phyloP scores from a whole-genome alignment of 2,888 invertebrate genomes.

The Trissolcus brochymenae region DNA sequence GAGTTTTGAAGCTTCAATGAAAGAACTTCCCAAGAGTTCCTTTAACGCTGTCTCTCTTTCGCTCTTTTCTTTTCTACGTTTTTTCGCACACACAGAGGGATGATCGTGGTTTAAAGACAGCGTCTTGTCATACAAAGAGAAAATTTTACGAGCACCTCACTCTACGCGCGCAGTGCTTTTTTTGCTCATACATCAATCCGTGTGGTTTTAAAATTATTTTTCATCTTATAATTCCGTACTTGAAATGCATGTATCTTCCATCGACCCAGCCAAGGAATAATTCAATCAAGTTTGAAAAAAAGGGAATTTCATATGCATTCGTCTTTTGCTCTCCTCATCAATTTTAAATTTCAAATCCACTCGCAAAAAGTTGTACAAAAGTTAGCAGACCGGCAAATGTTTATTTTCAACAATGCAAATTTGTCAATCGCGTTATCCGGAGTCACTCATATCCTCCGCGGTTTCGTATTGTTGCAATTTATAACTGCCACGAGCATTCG shows the following conservation, averaged over 20 bases:
- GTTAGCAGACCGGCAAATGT: too few species aligned
- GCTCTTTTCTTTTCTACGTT: conserved; percentile 44
- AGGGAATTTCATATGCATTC: too few species aligned
- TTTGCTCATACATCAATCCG: conserved; percentile 36
- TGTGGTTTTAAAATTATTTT: conserved; percentile 74
- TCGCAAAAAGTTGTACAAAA: too few species aligned
- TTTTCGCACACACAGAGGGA: conserved; percentile 63
- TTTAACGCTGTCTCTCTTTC: conserved; percentile 57
- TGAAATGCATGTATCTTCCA: too few species aligned
- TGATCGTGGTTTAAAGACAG: conserved; percentile 72
- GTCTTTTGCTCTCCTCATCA: too few species aligned
- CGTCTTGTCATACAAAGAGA: conserved; percentile 70
- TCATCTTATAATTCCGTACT: conserved; percentile 64
- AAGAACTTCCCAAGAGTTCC: conserved; percentile 60
- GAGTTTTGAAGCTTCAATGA: conserved; percentile 67
- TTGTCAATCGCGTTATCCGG: too few species aligned
- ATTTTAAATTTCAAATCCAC: too few species aligned
- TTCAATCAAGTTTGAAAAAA: too few species aligned
- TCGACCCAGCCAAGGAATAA: too few species aligned
- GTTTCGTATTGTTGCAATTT: conserved; percentile 20
- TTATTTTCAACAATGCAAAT: too few species aligned
- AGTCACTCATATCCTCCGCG: too few species aligned
- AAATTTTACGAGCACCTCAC: conserved; percentile 72
- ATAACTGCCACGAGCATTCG: conserved; percentile 42
- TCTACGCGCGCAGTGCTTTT: conserved; percentile 46